Conservation (phyloP, 2,113 vertebrate genomes). For the Gambusia holbrooki region DNA sequence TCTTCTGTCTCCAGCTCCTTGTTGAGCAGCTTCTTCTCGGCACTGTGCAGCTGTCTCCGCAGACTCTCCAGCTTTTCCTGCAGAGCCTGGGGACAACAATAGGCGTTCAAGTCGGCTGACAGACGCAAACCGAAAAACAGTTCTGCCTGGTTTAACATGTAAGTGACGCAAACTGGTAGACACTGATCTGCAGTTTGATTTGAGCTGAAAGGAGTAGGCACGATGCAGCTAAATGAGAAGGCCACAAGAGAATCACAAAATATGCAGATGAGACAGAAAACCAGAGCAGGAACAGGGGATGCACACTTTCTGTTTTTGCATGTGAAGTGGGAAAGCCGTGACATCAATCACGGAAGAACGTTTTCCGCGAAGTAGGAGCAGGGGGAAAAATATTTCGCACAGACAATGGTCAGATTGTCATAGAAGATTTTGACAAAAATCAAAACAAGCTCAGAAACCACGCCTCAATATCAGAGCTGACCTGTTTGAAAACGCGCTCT, state of each 20-base stretch:
- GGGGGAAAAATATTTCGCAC: slow-evolving; percentile 16
- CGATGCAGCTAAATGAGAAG: background rate
- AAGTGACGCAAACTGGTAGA: slow-evolving; percentile 31
- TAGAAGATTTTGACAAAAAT: slow-evolving; percentile 17
- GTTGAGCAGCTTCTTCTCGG: slow-evolving; percentile 85
- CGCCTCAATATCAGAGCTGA: too few relatives aligned
- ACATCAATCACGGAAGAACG: slow-evolving; percentile 53
- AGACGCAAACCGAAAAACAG: slow-evolving; percentile 18
- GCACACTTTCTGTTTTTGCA: background rate
- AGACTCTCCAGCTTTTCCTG: slow-evolving; percentile 85
- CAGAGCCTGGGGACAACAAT: slow-evolving; percentile 79
- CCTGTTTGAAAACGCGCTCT: background rate
- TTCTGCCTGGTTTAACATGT: slow-evolving; percentile 11
- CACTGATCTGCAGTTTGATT: slow-evolving; percentile 18
- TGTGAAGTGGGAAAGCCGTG: slow-evolving; percentile 52
- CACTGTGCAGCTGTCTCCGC: slow-evolving; percentile 71
- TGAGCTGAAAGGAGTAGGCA: background rate
- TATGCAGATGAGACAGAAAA: slow-evolving; percentile 12
- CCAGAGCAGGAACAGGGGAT: slow-evolving; percentile 14
- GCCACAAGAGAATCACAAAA: slow-evolving; percentile 3
- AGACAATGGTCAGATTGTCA: slow-evolving; percentile 29
- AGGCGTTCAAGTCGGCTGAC: slow-evolving; percentile 34
- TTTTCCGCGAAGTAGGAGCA: slow-evolving; percentile 40
- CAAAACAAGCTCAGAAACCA: background rate
- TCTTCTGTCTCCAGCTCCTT: slow-evolving; percentile 87